These are phyloP conservation scores for Ramphastos sulfuratus DNA, from an alignment of 2,113 vertebrate species.

Conservation along the genomic window DNA sequence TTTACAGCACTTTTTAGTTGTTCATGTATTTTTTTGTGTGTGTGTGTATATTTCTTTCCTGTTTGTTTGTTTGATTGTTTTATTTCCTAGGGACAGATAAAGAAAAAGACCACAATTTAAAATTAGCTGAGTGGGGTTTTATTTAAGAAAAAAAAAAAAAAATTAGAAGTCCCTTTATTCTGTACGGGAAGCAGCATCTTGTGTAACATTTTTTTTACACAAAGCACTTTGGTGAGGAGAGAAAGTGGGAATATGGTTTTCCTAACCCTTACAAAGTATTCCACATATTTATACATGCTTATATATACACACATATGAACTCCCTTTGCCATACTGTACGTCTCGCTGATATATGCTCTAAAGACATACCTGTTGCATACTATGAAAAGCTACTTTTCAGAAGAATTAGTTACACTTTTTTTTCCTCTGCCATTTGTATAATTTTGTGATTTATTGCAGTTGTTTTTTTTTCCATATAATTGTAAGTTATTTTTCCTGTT, in stretches of 20 bases:
- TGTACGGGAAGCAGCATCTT: slow-evolving; percentile 70
- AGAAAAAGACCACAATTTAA: slow-evolving; percentile 43
- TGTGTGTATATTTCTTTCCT: background rate
- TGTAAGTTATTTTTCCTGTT: slow-evolving; percentile 79
- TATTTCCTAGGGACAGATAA: slow-evolving; percentile 6
- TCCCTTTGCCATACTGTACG: slow-evolving; percentile 69
- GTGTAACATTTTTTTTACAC: slow-evolving; percentile 74
- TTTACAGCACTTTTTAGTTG: slow-evolving; percentile 71
- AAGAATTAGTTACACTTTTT: slow-evolving; percentile 72
- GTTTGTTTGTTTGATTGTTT: background rate
- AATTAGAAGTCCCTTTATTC: slow-evolving; percentile 53
- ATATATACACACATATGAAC: slow-evolving; percentile 70
- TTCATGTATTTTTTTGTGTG: slow-evolving; percentile 13
- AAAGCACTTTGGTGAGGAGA: slow-evolving; percentile 75
- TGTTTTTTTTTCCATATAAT: slow-evolving; percentile 76
- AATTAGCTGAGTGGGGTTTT: slow-evolving; percentile 13
- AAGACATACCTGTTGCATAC: slow-evolving; percentile 64
- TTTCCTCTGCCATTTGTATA: slow-evolving; percentile 69
- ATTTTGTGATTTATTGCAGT: slow-evolving; percentile 78
- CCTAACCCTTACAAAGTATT: slow-evolving; percentile 69
- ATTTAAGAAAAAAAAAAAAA: slow-evolving; percentile 34
- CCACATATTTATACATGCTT: slow-evolving; percentile 72
- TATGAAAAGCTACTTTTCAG: slow-evolving; percentile 66
- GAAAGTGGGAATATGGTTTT: slow-evolving; percentile 70
- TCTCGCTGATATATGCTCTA: slow-evolving; percentile 68